Conservation (phyloP, 1,140 invertebrate genomes). For the Aphidius gifuensis region DNA sequence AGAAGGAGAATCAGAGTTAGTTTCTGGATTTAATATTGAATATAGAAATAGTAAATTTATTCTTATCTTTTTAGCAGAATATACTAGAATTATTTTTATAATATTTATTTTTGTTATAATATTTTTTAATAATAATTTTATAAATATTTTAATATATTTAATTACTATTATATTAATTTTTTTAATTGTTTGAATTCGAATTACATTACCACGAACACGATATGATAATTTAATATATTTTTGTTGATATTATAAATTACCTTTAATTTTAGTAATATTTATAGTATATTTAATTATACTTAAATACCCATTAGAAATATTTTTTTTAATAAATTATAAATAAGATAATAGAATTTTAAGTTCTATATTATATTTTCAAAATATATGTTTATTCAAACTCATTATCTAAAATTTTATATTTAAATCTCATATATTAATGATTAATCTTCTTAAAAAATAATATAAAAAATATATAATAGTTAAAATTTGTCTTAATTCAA, state of each 20-base stretch:
- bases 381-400: constrained; percentile 61
- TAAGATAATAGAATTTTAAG: constrained; percentile 55
- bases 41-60: constrained; percentile 67
- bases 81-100: constrained; percentile 68
- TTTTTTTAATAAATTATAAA: constrained; percentile 1
- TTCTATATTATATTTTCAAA: constrained; percentile 64
- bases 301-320: neutral
- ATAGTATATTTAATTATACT: constrained; percentile 30
- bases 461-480: constrained; percentile 59
- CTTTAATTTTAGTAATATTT: constrained; percentile 45
- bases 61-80: constrained; percentile 71
- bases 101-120: constrained; percentile 57
- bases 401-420: constrained; percentile 52
- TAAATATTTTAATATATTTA: constrained; percentile 55
- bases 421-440: constrained; percentile 27
- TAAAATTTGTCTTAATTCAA: constrained; percentile 59
- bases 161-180: constrained; percentile 54
- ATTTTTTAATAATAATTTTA: constrained; percentile 54
- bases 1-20: constrained; percentile 71
- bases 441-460: constrained; percentile 51
- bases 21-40: constrained; percentile 75
- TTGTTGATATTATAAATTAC: constrained; percentile 54
- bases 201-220: constrained; percentile 57
- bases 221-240: constrained; percentile 58
- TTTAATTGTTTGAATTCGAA: constrained; percentile 60